Percentiles rank a stretch among this genome's conserved stretches.
Conservation (phyloP, 1,140 invertebrate species). For the Zaprionus ornatus region DNA sequence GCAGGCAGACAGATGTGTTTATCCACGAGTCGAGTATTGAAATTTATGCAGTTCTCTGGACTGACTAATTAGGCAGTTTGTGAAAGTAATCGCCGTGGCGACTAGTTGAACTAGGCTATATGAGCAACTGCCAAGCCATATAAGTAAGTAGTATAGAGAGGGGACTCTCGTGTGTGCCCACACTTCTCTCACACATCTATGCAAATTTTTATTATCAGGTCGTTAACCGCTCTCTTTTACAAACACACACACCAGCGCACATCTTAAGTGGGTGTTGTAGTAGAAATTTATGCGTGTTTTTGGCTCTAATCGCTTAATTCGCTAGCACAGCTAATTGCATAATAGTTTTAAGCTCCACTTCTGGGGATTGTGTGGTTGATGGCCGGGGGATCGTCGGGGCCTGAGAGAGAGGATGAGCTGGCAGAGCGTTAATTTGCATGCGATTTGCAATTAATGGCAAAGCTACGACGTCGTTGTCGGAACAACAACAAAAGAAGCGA, state of each 20-base stretch:
- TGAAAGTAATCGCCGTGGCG: slow-evolving; percentile 68
- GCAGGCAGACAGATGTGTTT: not conserved
- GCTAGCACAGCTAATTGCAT: slow-evolving; percentile 69
- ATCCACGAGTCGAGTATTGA: slow-evolving; percentile 52
- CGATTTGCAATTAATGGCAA: slow-evolving; percentile 64
- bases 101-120: slow-evolving; percentile 17
- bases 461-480: slow-evolving; percentile 5
- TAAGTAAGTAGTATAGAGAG: not conserved
- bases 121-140: not conserved
- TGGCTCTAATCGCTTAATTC: slow-evolving; percentile 73
- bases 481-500: slow-evolving; percentile 11
- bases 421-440: slow-evolving; percentile 63
- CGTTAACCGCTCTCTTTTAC: slow-evolving; percentile 63
- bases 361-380: not conserved
- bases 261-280: slow-evolving; percentile 71
- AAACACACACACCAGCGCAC: slow-evolving; percentile 20
- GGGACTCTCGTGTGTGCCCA: slow-evolving; percentile 18
- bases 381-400: not conserved
- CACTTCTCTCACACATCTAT: slow-evolving; percentile 58
- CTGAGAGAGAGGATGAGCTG: slow-evolving; percentile 10
- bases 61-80: slow-evolving; percentile 77
- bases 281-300: slow-evolving; percentile 66
- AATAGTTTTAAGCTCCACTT: slow-evolving; percentile 58
- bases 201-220: slow-evolving; percentile 77
- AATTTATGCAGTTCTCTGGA: slow-evolving; percentile 66